phyloP scores from a whole-genome alignment of 1,140 invertebrate genomes.

The Meloidogyne floridensis region DNA sequence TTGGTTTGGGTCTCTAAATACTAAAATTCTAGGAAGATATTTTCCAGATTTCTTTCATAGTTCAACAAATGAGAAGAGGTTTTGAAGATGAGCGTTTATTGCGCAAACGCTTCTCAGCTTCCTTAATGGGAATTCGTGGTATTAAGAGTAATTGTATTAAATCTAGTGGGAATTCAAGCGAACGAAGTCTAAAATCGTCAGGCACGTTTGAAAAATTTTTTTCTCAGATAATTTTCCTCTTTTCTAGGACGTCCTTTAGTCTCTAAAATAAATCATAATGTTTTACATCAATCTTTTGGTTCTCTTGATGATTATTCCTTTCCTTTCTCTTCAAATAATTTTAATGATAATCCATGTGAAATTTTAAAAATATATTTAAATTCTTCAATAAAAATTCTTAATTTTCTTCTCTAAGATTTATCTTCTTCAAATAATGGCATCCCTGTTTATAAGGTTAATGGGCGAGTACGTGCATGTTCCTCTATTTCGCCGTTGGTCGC shows the following conservation, averaged over 20 bases:
- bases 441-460: not conserved
- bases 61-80: conserved; percentile 49
- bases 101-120: conserved; percentile 47
- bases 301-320: not conserved
- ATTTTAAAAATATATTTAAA: not conserved
- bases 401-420: too few relatives aligned
- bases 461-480: not conserved
- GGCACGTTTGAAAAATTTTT: not conserved
- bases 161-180: not conserved
- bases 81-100: conserved; percentile 47
- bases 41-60: conserved; percentile 46
- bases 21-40: not conserved
- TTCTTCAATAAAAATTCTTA: too few relatives aligned
- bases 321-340: not conserved
- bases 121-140: conserved; percentile 38
- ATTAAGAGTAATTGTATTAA: not conserved
- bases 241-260: conserved; percentile 17
- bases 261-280: not conserved
- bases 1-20: conserved; percentile 13
- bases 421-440: too few relatives aligned
- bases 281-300: conserved; percentile 7
- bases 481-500: not conserved
- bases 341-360: not conserved
- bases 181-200: not conserved
- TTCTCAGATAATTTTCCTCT: too few relatives aligned